These are phyloP conservation scores for Phyllostomus discolor DNA, from an alignment of 2,113 vertebrate species.

Conservation along the genomic window DNA sequence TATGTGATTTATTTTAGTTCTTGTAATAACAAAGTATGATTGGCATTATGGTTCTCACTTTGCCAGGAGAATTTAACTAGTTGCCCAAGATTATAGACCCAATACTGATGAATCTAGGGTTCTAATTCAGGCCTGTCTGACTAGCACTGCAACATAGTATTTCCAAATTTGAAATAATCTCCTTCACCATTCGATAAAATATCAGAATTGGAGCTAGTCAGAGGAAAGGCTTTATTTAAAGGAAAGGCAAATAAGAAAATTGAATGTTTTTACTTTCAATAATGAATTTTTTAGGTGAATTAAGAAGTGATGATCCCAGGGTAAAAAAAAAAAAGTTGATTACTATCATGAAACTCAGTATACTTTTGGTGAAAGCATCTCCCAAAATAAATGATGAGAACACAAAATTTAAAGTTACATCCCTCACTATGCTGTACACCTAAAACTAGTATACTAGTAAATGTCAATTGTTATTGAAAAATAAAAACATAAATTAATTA, in stretches of 20 bases:
- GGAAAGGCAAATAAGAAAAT: neutral
- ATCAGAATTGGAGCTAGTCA: neutral
- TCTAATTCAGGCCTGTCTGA: neutral
- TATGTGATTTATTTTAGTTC: neutral
- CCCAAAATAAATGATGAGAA: constrained; percentile 7
- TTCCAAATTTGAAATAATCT: neutral
- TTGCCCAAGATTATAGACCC: neutral
- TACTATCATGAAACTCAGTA: neutral
- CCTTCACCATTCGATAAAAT: neutral
- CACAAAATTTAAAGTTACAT: neutral
- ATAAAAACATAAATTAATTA: neutral
- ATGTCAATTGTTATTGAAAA: neutral
- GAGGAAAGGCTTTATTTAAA: neutral
- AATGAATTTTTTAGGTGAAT: neutral
- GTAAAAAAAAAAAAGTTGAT: neutral
- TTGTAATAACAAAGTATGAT: neutral
- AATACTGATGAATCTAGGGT: neutral
- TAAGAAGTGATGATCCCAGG: neutral
- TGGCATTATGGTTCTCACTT: constrained; percentile 3
- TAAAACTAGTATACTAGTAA: neutral
- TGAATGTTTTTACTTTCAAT: neutral
- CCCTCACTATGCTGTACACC: neutral
- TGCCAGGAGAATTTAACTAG: neutral
- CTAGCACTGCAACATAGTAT: neutral
- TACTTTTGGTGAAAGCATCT: neutral